These are phyloP conservation scores for Tylochromis polylepis DNA, from an alignment of 2,113 vertebrate species.

Conservation along the genomic window DNA sequence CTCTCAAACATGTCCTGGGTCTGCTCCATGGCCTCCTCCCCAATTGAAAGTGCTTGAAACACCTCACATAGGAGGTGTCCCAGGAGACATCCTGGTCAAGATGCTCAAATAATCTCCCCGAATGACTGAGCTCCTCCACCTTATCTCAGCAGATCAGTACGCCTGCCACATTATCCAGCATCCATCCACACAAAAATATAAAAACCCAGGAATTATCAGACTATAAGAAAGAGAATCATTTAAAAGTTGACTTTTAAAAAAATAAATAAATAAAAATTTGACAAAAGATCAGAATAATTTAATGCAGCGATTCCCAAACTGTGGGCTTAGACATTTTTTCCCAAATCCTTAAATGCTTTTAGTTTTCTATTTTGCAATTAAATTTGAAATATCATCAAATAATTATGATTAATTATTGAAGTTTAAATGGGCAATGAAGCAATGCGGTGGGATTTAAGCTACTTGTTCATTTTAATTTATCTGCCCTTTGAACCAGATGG, in stretches of 20 bases:
- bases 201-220: fast-evolving
- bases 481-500: background rate
- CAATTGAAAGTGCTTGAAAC: background rate
- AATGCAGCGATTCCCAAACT: background rate
- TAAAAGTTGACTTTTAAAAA: background rate
- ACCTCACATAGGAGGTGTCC: background rate
- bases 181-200: background rate
- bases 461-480: background rate
- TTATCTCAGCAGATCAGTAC: background rate
- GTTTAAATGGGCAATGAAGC: background rate
- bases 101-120: background rate
- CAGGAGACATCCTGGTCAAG: background rate
- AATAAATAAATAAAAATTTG: background rate
- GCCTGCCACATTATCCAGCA: background rate
- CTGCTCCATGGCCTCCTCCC: background rate
- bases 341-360: background rate
- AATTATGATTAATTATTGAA: background rate
- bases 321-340: background rate
- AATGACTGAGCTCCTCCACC: background rate
- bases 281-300: background rate
- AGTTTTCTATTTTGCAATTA: background rate
- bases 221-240: background rate
- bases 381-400: background rate
- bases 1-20: background rate
- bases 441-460: background rate